A percentile compares a stretch with the other conserved stretches of the same genome.
Evolutionary conservation across 2,888 invertebrate genomes (phyloP).

Genomic region (Coenonympha glycerion): DNA sequence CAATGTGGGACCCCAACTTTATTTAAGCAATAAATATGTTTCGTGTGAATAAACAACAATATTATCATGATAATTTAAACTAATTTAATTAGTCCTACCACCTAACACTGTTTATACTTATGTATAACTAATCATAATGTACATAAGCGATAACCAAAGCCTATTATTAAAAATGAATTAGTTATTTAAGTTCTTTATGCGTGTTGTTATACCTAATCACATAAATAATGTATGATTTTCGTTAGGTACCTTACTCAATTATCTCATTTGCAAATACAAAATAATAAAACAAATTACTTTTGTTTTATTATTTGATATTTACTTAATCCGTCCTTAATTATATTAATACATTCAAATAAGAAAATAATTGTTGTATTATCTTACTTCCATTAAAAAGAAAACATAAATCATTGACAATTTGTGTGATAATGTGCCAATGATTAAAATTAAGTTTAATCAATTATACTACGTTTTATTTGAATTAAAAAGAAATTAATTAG

Average conservation of each 20-base stretch:
- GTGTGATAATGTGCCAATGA: constrained; percentile 78
- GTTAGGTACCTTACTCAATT: neutral
- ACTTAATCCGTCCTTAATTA: neutral
- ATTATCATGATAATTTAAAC: too few species aligned
- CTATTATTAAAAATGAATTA: constrained; percentile 7
- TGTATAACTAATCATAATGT: neutral
- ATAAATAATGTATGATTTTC: neutral
- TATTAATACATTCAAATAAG: neutral
- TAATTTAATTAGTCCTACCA: constrained; percentile 2
- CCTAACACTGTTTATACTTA: neutral
- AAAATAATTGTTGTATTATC: neutral
- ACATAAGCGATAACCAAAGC: constrained; percentile 25
- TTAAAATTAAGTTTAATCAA: constrained; percentile 52
- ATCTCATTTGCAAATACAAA: neutral
- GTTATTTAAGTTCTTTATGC: neutral
- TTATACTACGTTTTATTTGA: constrained; percentile 10
- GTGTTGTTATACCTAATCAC: neutral
- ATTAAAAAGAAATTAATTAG: constrained; percentile 3
- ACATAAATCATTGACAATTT: constrained; percentile 64
- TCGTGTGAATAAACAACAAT: too few species aligned
- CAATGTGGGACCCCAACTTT: too few species aligned
- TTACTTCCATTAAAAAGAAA: neutral
- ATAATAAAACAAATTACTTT: neutral
- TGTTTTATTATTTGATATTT: neutral
- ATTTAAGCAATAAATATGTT: too few species aligned